Evolutionary conservation across 2,888 invertebrate genomes (phyloP).

Genomic region (Drosophila niveifrons): DNA sequence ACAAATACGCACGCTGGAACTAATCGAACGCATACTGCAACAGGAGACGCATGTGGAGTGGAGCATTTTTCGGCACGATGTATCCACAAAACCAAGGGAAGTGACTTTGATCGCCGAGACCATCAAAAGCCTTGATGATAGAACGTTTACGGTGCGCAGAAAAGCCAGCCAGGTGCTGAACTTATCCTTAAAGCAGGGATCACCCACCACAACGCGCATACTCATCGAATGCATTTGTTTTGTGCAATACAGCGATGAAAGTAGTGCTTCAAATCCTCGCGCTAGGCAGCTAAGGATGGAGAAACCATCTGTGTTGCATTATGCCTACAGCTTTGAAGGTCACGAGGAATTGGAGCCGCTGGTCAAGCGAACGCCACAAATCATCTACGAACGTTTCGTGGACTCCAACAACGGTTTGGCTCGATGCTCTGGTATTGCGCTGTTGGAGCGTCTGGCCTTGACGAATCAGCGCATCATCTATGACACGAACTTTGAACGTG

Average conservation of each 20-base stretch:
- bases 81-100: constrained; percentile 83
- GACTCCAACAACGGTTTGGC: constrained; percentile 74
- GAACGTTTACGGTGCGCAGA: constrained; percentile 81
- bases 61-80: constrained; percentile 84
- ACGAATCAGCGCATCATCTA: constrained; percentile 83
- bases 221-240: constrained; percentile 79
- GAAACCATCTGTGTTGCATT: constrained; percentile 69
- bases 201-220: constrained; percentile 79
- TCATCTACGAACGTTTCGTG: constrained; percentile 77
- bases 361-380: constrained; percentile 78
- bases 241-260: constrained; percentile 68
- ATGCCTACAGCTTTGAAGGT: constrained; percentile 82
- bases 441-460: constrained; percentile 79
- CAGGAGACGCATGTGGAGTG: constrained; percentile 83
- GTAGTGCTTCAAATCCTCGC: constrained; percentile 65
- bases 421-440: constrained; percentile 79
- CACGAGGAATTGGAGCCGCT: constrained; percentile 69
- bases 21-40: constrained; percentile 80
- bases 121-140: constrained; percentile 79
- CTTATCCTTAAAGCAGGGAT: constrained; percentile 76
- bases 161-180: constrained; percentile 82
- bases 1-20: constrained; percentile 81
- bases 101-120: constrained; percentile 80
- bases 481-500: constrained; percentile 83
- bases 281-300: constrained; percentile 73